These are phyloP conservation scores for Crioceris asparagi DNA, from an alignment of 2,888 invertebrate genomes.

Conservation along the genomic window DNA sequence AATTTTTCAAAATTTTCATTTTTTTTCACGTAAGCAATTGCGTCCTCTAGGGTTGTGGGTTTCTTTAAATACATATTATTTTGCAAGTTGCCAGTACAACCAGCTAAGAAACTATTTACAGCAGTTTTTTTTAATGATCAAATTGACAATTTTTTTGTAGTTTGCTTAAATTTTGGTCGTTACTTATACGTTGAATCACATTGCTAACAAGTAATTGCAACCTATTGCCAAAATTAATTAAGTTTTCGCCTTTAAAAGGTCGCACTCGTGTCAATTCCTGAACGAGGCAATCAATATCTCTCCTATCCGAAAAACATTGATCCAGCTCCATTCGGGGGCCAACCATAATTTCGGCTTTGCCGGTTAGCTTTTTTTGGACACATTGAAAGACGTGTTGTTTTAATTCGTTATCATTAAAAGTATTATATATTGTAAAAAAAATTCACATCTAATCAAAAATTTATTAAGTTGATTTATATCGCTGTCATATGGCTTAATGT, in stretches of 20 bases:
- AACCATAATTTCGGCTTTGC: constrained; percentile 8
- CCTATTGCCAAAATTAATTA: constrained; percentile 4
- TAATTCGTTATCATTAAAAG: not conserved
- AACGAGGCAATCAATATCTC: constrained; percentile 5
- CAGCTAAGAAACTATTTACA: not conserved
- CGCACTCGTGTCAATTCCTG: constrained; percentile 7
- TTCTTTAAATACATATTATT: constrained; percentile 1
- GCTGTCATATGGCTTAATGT: constrained; percentile 4
- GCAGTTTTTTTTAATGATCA: not conserved
- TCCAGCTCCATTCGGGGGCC: constrained; percentile 7
- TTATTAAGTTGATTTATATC: constrained; percentile 3
- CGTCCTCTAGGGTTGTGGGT: constrained; percentile 1
- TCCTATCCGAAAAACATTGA: constrained; percentile 9
- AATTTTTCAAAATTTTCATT: not conserved
- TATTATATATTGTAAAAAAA: constrained; percentile 3
- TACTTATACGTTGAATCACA: not conserved
- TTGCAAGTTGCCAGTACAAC: not conserved
- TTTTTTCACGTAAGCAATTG: not conserved
- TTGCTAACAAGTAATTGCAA: not conserved
- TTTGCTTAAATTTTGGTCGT: not conserved
- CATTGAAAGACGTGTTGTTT: constrained; percentile 9
- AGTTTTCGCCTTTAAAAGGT: constrained; percentile 3
- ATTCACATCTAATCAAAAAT: constrained; percentile 1
- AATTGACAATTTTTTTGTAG: not conserved
- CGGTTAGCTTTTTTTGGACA: constrained; percentile 9